These are phyloP conservation scores for Drosophila oshimai DNA, from an alignment of 1,140 invertebrate species.

Conservation along the genomic window DNA sequence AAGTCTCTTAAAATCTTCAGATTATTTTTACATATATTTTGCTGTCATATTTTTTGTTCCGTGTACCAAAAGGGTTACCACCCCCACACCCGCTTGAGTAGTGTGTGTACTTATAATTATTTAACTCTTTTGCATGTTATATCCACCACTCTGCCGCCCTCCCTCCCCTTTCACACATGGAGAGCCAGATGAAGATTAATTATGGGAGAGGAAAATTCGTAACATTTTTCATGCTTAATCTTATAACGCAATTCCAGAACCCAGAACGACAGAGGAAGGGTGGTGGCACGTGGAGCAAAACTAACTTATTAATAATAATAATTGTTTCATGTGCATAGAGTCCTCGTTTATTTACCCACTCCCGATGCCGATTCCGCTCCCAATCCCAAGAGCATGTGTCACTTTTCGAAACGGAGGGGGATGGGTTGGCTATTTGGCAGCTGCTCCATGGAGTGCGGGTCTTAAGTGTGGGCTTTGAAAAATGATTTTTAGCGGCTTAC, in stretches of 20 bases:
- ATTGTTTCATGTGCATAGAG: slow-evolving; percentile 67
- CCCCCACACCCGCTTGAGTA: neutral
- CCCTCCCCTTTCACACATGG: neutral
- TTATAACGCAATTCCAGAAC: slow-evolving; percentile 53
- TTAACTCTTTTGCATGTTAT: slow-evolving; percentile 72
- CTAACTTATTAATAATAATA: slow-evolving; percentile 80
- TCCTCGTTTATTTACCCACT: slow-evolving; percentile 5
- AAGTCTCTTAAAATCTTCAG: too few relatives aligned
- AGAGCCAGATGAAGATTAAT: slow-evolving; percentile 74
- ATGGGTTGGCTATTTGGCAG: neutral
- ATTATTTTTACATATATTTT: too few relatives aligned
- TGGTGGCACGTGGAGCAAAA: slow-evolving; percentile 56
- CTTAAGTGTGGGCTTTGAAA: slow-evolving; percentile 37
- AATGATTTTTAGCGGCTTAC: slow-evolving; percentile 48
- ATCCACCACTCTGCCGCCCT: neutral
- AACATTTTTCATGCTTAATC: slow-evolving; percentile 79
- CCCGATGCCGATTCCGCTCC: neutral
- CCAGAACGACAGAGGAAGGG: neutral
- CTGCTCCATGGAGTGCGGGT: slow-evolving; percentile 4
- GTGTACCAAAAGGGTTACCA: neutral
- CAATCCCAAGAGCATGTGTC: slow-evolving; percentile 29
- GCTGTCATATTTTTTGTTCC: neutral
- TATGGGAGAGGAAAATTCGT: slow-evolving; percentile 63
- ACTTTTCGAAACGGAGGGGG: neutral
- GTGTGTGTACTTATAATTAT: slow-evolving; percentile 72